Evolutionary conservation across 92 coral and sea anemone genomes (phyloP).

Genomic region (Chrysogorgia sp.): DNA sequence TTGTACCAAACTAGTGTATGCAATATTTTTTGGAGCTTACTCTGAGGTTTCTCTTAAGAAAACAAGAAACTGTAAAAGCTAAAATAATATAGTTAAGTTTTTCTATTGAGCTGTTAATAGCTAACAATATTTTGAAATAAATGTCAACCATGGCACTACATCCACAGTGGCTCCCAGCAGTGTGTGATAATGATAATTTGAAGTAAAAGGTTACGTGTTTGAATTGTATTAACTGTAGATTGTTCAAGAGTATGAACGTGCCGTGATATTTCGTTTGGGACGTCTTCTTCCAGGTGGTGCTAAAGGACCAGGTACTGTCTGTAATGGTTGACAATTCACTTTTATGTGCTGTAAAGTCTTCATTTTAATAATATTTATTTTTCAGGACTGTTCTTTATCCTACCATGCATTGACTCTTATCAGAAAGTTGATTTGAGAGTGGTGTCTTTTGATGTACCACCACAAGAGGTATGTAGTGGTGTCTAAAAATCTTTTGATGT

Average conservation of each 20-base stretch:
- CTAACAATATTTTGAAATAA: too few relatives aligned
- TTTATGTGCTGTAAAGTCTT: too few relatives aligned
- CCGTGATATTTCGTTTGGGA: slow-evolving; percentile 96
- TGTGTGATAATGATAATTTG: too few relatives aligned
- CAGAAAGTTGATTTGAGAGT: slow-evolving; percentile 88
- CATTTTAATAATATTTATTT: background rate
- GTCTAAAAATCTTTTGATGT: background rate
- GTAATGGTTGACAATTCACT: background rate
- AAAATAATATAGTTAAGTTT: too few relatives aligned
- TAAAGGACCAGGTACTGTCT: slow-evolving; percentile 86
- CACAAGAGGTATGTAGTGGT: slow-evolving; percentile 72
- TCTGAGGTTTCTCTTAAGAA: too few relatives aligned
- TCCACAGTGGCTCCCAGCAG: too few relatives aligned
- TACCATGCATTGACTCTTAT: slow-evolving; percentile 88
- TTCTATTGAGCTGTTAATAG: too few relatives aligned
- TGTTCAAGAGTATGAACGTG: slow-evolving; percentile 96
- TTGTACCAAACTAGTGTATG: too few relatives aligned
- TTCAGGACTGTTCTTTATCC: slow-evolving; percentile 75
- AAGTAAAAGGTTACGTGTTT: too few relatives aligned
- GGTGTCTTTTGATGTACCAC: slow-evolving; percentile 92
- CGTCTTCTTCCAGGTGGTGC: slow-evolving; percentile 90
- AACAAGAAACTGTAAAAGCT: too few relatives aligned
- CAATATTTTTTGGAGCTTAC: too few relatives aligned
- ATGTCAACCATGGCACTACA: too few relatives aligned
- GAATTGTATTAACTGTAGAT: slow-evolving; percentile 60